phyloP scores from a whole-genome alignment of 2,113 vertebrate genomes.

The Macquaria ambigua region DNA sequence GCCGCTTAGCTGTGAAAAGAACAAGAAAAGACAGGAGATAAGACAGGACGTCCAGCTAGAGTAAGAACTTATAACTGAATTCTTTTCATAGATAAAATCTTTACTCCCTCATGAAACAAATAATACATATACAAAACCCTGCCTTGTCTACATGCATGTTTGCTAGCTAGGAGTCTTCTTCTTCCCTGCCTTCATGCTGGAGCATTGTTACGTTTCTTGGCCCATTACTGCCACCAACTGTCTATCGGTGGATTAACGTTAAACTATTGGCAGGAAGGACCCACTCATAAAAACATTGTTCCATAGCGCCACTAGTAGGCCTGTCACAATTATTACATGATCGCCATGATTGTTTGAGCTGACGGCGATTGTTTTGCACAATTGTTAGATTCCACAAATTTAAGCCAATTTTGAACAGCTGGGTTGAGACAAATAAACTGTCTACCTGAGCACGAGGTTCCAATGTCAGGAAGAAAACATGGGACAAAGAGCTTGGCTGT shows the following conservation, averaged over 20 bases:
- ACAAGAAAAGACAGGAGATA: conserved; percentile 27
- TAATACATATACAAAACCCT: not conserved
- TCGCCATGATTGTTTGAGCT: too few species aligned
- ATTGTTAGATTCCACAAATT: too few species aligned
- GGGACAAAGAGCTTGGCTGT: too few species aligned
- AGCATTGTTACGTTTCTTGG: not conserved
- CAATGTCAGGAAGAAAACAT: too few species aligned
- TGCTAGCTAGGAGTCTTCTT: not conserved
- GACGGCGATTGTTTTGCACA: too few species aligned
- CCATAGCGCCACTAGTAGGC: too few species aligned
- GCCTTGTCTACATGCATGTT: not conserved
- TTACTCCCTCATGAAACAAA: not conserved
- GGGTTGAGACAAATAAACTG: too few species aligned
- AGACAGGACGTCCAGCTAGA: not conserved
- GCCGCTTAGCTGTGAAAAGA: conserved; percentile 91
- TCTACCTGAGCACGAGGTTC: too few species aligned
- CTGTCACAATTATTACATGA: too few species aligned
- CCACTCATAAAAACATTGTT: not conserved
- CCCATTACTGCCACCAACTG: not conserved
- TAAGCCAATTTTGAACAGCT: too few species aligned
- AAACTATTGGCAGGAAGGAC: not conserved
- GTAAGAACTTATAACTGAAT: not conserved
- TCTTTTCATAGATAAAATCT: not conserved
- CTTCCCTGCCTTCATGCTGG: not conserved
- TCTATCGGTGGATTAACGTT: too few species aligned